Base-by-base conservation (phyloP, 2,797 vertebrate species). In the Danio choprae region DNA sequence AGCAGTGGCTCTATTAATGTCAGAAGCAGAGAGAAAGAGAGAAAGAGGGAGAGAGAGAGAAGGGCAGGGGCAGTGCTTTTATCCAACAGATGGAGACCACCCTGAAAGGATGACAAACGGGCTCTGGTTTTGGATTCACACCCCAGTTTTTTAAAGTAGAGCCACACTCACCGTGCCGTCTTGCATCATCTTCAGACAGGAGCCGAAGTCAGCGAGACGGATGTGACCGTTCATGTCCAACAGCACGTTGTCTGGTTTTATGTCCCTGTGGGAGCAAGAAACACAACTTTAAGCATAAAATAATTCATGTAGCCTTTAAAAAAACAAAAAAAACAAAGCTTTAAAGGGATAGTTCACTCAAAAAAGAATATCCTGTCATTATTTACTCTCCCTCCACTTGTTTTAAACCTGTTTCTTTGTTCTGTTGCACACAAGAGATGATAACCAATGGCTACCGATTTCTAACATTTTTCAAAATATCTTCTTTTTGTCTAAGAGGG, bases 161-260 rank as follows among this genome's bases (percentile, higher is more conserved):
- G 36, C 16, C 16, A 46, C 5, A 63, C 92, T 92, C 93, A 99
- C 98, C 89, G 97, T 99, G 85, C 98, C 97, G 60, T 99, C 98
- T 56, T 97, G 95, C 87, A 95, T 96, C 96, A 99, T 98, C 79
- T 96, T 97, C 83, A 99, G 89, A 85, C 98, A 99, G 8, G 98
- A 99, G 7, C 98, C 98, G 1, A 99, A 99, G 90, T 99, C 98
- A 0, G 98, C 98, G 40, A 99, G 93, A 29, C 97, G 96, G 86
- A 99, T 98, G 85, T 99, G 98, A 12, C 98, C 97, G 0, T 99
- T 99, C 86, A 96, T 92, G 5, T 99, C 98, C 89, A 99, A 88
- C 80, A 99, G 93, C 72, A 99, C 95, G 4, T 99, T 99, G 90
- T 99, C 97, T 0, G 98, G 98, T 79, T 99, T 97, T 85, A 99